These are phyloP conservation scores for Galerucella calmariensis DNA, from an alignment of 2,888 invertebrate species.

Conservation along the genomic window DNA sequence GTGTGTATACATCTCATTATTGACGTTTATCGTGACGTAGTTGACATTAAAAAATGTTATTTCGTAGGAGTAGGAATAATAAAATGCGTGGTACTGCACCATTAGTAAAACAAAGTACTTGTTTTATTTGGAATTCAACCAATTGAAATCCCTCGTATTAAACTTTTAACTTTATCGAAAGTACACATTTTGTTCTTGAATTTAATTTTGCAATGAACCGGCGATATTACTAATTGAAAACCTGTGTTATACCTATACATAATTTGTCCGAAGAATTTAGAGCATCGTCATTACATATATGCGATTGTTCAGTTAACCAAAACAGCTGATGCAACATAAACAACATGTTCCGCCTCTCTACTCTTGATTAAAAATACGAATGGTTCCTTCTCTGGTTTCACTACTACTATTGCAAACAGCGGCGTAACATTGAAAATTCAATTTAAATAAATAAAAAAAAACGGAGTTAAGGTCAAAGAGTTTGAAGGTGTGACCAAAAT, in stretches of 20 bases:
- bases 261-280: not conserved
- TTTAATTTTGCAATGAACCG: not conserved
- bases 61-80: too few relatives aligned
- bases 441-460: too few relatives aligned
- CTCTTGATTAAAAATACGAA: slow-evolving; percentile 1
- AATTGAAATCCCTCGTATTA: too few relatives aligned
- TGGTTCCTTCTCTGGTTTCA: slow-evolving; percentile 6
- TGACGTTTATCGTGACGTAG: too few relatives aligned
- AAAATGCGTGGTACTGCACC: too few relatives aligned
- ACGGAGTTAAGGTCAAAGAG: too few relatives aligned
- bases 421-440: not conserved
- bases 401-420: not conserved
- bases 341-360: slow-evolving; percentile 2
- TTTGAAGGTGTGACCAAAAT: too few relatives aligned
- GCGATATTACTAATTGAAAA: not conserved
- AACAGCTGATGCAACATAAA: slow-evolving; percentile 22
- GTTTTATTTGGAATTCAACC: too few relatives aligned
- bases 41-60: too few relatives aligned
- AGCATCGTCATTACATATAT: not conserved
- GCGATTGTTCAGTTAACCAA: not conserved
- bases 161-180: too few relatives aligned
- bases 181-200: not conserved
- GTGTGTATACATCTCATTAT: too few relatives aligned
- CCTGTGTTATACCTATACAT: not conserved
- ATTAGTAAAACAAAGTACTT: too few relatives aligned